A percentile compares a stretch with the other conserved stretches of the same genome.
These are phyloP conservation scores for Palythoa grandis DNA, from an alignment of 92 coral and sea anemone species.

Conservation along the genomic window DNA sequence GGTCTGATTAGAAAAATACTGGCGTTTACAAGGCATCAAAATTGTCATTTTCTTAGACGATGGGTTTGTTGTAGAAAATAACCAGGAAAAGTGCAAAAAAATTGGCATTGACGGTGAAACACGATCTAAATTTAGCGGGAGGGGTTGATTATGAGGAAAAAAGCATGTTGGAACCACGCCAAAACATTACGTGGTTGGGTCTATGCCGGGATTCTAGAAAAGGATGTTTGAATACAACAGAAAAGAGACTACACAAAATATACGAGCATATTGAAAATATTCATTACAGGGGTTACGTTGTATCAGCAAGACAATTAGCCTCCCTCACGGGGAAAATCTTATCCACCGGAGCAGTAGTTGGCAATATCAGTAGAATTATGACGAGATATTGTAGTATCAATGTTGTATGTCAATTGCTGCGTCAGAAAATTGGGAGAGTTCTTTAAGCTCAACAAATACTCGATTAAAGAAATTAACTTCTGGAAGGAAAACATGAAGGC, in stretches of 20 bases:
- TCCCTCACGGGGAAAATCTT: conserved; percentile 56
- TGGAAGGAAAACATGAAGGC: neutral
- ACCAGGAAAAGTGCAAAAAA: neutral
- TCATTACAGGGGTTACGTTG: neutral
- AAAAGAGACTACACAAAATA: neutral
- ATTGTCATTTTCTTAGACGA: too few species aligned
- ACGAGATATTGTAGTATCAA: conserved; percentile 41
- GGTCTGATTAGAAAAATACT: too few species aligned
- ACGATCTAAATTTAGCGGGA: neutral
- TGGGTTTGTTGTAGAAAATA: too few species aligned
- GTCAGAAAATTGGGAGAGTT: neutral
- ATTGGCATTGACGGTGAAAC: neutral
- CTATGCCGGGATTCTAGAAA: neutral
- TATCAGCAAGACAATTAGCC: neutral
- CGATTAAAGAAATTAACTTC: neutral
- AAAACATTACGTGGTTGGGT: conserved; percentile 1
- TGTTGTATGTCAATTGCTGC: conserved; percentile 18
- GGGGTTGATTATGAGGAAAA: neutral
- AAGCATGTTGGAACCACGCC: neutral
- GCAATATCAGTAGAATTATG: conserved; percentile 48
- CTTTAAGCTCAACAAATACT: neutral
- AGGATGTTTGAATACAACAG: neutral
- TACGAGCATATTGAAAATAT: neutral
- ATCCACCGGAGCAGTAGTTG: conserved; percentile 51
- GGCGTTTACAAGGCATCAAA: too few species aligned